Evolutionary conservation across 2,113 vertebrate genomes (phyloP), one percentile per base, ranked within the genome.

Genomic region (Bagarius yarrelli): DNA sequence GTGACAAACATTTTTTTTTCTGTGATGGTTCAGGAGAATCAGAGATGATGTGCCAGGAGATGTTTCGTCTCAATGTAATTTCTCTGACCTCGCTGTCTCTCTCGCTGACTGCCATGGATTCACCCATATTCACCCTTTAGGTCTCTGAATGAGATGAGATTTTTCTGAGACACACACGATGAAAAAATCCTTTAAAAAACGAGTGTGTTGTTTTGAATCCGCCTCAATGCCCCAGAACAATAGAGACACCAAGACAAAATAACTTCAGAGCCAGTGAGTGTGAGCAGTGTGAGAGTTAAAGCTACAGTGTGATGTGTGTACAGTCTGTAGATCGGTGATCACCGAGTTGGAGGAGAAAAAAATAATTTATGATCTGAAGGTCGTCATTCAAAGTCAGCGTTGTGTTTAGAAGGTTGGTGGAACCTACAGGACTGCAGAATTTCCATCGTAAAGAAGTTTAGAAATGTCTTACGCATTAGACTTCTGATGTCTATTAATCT

Each of bases 21-120:
- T 18, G 18, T 55, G n/a, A 44, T 52, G 32, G n/a, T 40, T 79
- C 14, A 4, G 32, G 66, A 60, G 78, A 52, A 12, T 23, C 34
- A 25, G 13, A 52, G 25, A 25, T 4, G 34, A 80, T 25, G 50
- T 61, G 78, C 27, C 78, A 80, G 52, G 78, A 61, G 67, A 60
- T 14, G 25, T 80, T 71, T 44, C 55, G 50, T 80, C 55, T 61
- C 18, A 6, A 30, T 70, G 66, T 71, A 15, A 47, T 50, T 70
- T 60, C 44, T 53, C 47, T 67, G 36, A 72, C 55, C 19, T 56
- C 8, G 34, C 64, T 14, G 16, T 55, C 61, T 79, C 23, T 55
- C 76, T 79, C 23, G 1, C 32, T n/a, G 52, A 11, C 52, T 8
- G 21, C 32, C 21, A 23, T 71, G n/a, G 47, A 19, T 19, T 53